Conservation (phyloP, 1,140 invertebrate genomes). For the Phthorimaea operculella region DNA sequence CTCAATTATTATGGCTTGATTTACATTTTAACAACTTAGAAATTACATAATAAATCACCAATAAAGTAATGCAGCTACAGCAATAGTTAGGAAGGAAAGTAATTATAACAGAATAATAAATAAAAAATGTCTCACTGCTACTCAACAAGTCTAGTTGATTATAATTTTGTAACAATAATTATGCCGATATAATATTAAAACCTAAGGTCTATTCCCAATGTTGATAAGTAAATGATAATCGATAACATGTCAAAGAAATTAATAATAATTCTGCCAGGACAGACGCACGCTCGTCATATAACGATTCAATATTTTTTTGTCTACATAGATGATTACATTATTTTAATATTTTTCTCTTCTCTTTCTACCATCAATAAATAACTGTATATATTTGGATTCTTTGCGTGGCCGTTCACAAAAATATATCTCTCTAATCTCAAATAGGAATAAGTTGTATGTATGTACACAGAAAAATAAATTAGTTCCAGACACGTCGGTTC, state of each 20-base stretch:
- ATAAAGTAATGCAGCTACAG: slow-evolving; percentile 60
- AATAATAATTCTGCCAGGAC: slow-evolving; percentile 25
- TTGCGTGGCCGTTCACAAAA: slow-evolving; percentile 32
- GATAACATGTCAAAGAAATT: slow-evolving; percentile 31
- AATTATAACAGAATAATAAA: slow-evolving; percentile 53
- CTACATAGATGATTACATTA: slow-evolving; percentile 2
- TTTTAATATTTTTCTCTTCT: slow-evolving; percentile 2
- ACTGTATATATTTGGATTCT: neutral
- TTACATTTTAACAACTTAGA: slow-evolving; percentile 67
- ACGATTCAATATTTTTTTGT: neutral
- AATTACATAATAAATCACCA: slow-evolving; percentile 63
- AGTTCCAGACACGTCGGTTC: neutral
- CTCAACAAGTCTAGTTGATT: slow-evolving; percentile 59
- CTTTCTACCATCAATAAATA: slow-evolving; percentile 24
- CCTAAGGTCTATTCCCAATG: slow-evolving; percentile 26
- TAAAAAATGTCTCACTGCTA: slow-evolving; percentile 63
- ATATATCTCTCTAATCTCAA: slow-evolving; percentile 42
- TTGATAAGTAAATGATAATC: slow-evolving; percentile 23
- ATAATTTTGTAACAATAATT: slow-evolving; percentile 62
- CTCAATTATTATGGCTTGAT: slow-evolving; percentile 67
- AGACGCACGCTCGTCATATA: slow-evolving; percentile 18
- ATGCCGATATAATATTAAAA: slow-evolving; percentile 47
- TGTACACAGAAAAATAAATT: slow-evolving; percentile 21
- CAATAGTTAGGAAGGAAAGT: slow-evolving; percentile 36
- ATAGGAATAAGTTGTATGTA: slow-evolving; percentile 21